Percentiles rank a stretch among this genome's conserved stretches.
Evolutionary conservation across 2,888 invertebrate species (phyloP).

Genomic region (Syritta pipiens): DNA sequence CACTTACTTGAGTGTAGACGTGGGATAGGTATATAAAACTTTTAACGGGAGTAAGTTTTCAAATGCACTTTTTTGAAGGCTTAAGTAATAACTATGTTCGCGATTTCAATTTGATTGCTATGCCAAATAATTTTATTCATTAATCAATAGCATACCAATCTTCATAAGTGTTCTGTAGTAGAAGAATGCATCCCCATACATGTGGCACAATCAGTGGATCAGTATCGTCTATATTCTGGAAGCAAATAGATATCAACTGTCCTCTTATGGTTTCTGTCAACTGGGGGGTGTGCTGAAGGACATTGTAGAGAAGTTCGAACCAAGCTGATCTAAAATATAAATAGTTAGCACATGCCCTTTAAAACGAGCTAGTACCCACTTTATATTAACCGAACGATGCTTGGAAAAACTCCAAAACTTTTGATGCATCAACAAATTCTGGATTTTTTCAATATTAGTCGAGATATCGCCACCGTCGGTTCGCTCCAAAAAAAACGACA

Average conservation of each 20-base stretch:
- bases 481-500: slow-evolving; percentile 83
- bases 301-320: slow-evolving; percentile 83
- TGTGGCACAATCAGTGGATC: slow-evolving; percentile 84
- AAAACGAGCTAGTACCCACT: slow-evolving; percentile 69
- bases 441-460: slow-evolving; percentile 77
- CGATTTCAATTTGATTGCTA: too few relatives aligned
- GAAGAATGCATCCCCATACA: slow-evolving; percentile 88
- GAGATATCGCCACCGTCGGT: slow-evolving; percentile 80
- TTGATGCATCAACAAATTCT: slow-evolving; percentile 81
- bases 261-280: slow-evolving; percentile 81
- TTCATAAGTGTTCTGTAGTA: slow-evolving; percentile 82
- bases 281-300: slow-evolving; percentile 82
- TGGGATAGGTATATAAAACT: too few relatives aligned
- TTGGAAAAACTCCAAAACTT: slow-evolving; percentile 88
- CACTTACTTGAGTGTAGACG: too few relatives aligned
- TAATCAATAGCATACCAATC: slow-evolving; percentile 79
- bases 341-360: neutral
- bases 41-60: too few relatives aligned
- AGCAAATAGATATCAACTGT: slow-evolving; percentile 82
- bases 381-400: slow-evolving; percentile 80
- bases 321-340: slow-evolving; percentile 81
- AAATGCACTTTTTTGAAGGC: too few relatives aligned
- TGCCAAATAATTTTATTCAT: too few relatives aligned
- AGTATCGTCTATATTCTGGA: slow-evolving; percentile 84
- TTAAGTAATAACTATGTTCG: too few relatives aligned